Evolutionary conservation across 2,797 vertebrate species (phyloP), one percentile per base, ranked within the genome.

Genomic region (Trachurus trachurus): DNA sequence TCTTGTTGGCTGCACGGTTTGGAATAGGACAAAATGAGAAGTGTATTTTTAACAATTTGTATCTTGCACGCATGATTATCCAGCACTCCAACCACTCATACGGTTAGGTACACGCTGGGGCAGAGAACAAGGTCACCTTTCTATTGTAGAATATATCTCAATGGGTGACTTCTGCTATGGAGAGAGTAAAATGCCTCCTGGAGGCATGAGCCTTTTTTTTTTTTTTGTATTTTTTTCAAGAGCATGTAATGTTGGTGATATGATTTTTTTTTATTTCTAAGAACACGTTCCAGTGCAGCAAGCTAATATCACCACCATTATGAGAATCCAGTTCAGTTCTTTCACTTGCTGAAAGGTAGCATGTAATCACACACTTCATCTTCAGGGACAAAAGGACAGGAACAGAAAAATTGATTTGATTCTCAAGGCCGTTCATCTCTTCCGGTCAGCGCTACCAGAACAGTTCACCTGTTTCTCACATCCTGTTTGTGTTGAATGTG

Each of bases 281-380:
- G 17, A 47, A 47, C 56, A 40, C 12, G 60, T 59, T 62, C 34
- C 44, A n/a, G 67, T 53, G 22, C 29, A 62, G 52, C 9, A 29
- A n/a, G 34, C 66, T 71, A 29, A 63, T 71, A 73, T 75, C 57
- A 22, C 26, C n/a, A 42, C 64, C 47, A 34, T 60, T 81, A 77
- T 67, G 59, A 74, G 59, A 75, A 57, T 52, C 10, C 47, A 64
- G 58, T 81, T 56, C 76, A 49, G 71, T 53, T 78, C 69, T 57
- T 84, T 72, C 66, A 67, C 9, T 37, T 3, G 84, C 78, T 70
- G 67, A 85, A 86, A 87, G 88, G 77, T 81, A 61, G 58, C 13
- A 10, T 26, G 45, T 64, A 80, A 58, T 79, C 85, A 56, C 71
- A 68, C 80, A 60, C 80, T 70, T 70, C 54, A 34, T 79, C 63